Percentiles rank a stretch among this genome's conserved stretches.
Evolutionary conservation across 1,140 invertebrate genomes (phyloP).

Genomic region (Cotesia vestalis): DNA sequence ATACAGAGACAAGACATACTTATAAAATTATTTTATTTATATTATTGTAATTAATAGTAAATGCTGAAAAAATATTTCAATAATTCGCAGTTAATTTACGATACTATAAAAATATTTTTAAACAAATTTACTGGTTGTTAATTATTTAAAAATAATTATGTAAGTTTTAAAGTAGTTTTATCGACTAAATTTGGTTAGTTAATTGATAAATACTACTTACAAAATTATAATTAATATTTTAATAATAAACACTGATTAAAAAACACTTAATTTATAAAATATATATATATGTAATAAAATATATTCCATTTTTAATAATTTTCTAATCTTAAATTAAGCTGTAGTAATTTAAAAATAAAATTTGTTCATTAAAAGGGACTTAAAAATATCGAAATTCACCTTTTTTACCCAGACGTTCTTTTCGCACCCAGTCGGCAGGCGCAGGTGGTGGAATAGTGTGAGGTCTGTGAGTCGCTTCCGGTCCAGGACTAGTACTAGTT

Average conservation of each 20-base stretch:
- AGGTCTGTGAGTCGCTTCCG: conserved; percentile 61
- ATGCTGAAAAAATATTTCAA: too few species aligned
- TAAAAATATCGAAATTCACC: conserved; percentile 96
- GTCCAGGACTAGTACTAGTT: conserved; percentile 64
- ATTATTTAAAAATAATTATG: conserved; percentile 20
- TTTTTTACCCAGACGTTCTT: conserved; percentile 90
- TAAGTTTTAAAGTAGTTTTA: background rate
- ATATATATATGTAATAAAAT: conserved; percentile 8
- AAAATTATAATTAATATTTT: conserved; percentile 4
- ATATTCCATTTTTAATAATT: conserved; percentile 15
- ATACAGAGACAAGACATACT: too few species aligned
- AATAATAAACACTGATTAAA: conserved; percentile 1
- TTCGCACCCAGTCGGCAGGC: conserved; percentile 83
- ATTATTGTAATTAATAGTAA: too few species aligned
- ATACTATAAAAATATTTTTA: too few species aligned
- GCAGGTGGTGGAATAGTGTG: conserved; percentile 67
- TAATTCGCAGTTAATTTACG: too few species aligned
- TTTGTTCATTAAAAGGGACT: conserved; percentile 37
- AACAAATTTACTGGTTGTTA: background rate
- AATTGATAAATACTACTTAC: conserved; percentile 37
- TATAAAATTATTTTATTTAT: too few species aligned
- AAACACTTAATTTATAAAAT: conserved; percentile 20
- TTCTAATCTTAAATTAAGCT: background rate
- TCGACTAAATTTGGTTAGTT: conserved; percentile 42
- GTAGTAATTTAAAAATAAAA: background rate